Evolutionary conservation across 2,888 invertebrate genomes (phyloP), one percentile per base, ranked within the genome.

Genomic region (Mythimna ferrago): DNA sequence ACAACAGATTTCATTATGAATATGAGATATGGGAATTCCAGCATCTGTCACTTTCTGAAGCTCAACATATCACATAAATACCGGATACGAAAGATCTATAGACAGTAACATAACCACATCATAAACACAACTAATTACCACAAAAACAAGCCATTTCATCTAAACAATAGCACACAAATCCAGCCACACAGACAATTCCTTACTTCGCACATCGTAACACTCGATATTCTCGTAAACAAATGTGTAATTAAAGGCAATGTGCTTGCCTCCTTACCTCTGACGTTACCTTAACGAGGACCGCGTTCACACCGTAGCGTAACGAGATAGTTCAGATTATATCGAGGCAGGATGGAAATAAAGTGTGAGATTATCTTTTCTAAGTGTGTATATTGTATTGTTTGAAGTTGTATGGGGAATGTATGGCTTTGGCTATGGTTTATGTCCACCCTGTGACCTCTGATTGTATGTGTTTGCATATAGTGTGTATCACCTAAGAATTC

Each of bases 231-330:
- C 38, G 69, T 79, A 76, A 79, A 81, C 81, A 80, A 83, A 82
- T 64, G 64, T 62, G 75, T 73, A 85, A 85, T 85, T 84, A 84
- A 82, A 80, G 66, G 71, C 53, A 61, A 69, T 69, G 67, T 10
- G 58, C 60, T 73, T 72, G 76, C 71, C 58, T 72, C 63, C 44
- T 80, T 75, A 78, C 85, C 82, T 81, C 35, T 73, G 70, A 44
- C 71, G 72, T 85, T 73, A 79, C 81, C 77, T 69, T 71, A 78
- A 69, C 81, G 80, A 81, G 51, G 58, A 26, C 80, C 73, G 65
- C 80, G 62, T 75, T 84, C 61, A 86, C 80, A 81, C 80, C 78
- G 80, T 60, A 26, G 0, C 35, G 85, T 85, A 85, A 85, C 74
- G 9, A 41, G 73, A 83, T 77, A 75, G 65, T 67, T 51, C 14